A percentile compares a stretch with the other conserved stretches of the same genome.
These are phyloP conservation scores for Gnathonemus echidnorhynchus DNA, from an alignment of 2,113 vertebrate genomes.

Conservation along the genomic window DNA sequence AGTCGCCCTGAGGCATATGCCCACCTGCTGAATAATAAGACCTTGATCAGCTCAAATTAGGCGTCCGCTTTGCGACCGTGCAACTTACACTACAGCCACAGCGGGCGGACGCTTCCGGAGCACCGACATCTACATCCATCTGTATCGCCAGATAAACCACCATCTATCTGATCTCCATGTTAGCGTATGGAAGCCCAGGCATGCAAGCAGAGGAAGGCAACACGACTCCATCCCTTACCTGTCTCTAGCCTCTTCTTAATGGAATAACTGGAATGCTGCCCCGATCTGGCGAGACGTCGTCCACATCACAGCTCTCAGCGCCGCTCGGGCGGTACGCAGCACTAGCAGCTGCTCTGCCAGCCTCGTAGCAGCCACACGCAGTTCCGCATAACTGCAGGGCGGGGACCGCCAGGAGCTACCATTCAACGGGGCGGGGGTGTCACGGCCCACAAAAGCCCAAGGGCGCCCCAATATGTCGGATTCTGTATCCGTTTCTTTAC, in stretches of 20 bases:
- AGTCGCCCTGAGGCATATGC: not conserved
- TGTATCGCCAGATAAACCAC: not conserved
- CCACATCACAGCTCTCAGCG: not conserved
- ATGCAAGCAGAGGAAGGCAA: not conserved
- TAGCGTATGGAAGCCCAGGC: not conserved
- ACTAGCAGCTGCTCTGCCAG: not conserved
- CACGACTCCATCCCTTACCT: not conserved
- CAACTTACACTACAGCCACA: not conserved
- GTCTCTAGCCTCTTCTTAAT: not conserved
- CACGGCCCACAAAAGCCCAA: not conserved
- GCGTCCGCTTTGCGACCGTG: not conserved
- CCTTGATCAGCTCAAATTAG: not conserved
- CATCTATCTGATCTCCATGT: not conserved
- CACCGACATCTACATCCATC: not conserved
- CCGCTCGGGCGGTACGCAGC: not conserved
- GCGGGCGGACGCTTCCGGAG: not conserved
- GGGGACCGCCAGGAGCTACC: constrained; percentile 31
- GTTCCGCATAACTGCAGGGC: constrained; percentile 53
- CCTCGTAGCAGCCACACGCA: constrained; percentile 34
- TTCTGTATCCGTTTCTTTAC: not conserved
- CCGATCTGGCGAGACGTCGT: not conserved
- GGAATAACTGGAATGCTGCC: not conserved
- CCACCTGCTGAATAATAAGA: not conserved
- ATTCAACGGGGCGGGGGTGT: constrained; percentile 8
- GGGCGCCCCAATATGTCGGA: not conserved